These are phyloP conservation scores for Lindbergichthys nudifrons DNA, from an alignment of 2,797 vertebrate genomes.

Conservation along the genomic window DNA sequence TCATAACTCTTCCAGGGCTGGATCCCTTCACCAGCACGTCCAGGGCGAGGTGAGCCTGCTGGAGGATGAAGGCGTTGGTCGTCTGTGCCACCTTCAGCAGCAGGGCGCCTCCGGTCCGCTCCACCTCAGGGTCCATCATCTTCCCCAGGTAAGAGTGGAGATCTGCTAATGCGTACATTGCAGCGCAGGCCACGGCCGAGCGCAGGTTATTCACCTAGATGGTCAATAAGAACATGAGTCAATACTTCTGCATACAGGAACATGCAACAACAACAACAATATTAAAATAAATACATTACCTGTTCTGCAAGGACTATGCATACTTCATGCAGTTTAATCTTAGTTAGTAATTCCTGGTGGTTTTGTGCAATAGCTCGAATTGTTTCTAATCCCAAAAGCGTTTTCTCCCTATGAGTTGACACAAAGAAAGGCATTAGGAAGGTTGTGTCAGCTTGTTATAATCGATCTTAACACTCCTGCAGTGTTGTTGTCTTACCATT, in stretches of 20 bases:
- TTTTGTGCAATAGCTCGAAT: conserved; percentile 81
- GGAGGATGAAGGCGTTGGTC: background rate
- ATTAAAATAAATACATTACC: conserved; percentile 65
- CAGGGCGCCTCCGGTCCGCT: background rate
- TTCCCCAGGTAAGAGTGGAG: conserved; percentile 3
- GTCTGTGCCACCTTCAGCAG: conserved; percentile 9
- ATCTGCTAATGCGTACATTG: conserved; percentile 76
- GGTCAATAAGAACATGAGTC: conserved; percentile 6
- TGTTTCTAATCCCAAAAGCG: conserved; percentile 83
- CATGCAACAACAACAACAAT: background rate
- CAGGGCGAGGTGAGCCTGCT: conserved; percentile 7
- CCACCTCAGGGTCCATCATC: conserved; percentile 1
- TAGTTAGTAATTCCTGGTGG: conserved; percentile 74
- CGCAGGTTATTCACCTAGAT: conserved; percentile 86
- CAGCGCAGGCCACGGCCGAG: conserved; percentile 81
- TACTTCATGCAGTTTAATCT: conserved; percentile 81
- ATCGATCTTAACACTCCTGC: background rate
- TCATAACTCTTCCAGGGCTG: background rate
- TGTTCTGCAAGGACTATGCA: conserved; percentile 82
- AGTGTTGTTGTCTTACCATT: conserved; percentile 76
- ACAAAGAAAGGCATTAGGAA: background rate
- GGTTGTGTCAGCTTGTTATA: no score
- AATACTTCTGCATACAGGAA: background rate
- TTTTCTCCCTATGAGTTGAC: conserved; percentile 81
- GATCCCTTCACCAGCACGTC: conserved; percentile 17